A percentile compares a stretch with the other conserved stretches of the same genome.
Conservation (phyloP, 2,113 vertebrate genomes). For the Eurypyga helias region DNA sequence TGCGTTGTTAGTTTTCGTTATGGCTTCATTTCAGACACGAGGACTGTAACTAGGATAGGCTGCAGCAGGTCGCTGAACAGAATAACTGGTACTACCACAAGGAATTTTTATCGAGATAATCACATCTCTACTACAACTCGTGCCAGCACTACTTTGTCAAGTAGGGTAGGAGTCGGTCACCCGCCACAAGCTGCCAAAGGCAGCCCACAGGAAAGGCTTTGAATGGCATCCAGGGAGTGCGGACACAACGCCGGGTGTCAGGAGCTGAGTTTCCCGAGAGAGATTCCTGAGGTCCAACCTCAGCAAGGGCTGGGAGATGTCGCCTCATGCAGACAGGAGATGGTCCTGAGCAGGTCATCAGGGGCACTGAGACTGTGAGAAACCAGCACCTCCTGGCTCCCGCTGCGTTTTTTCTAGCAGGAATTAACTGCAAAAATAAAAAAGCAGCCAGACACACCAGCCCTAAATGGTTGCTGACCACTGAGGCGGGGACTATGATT, state of each 20-base stretch:
- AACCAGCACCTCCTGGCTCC: not conserved
- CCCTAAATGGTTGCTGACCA: not conserved
- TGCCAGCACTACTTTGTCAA: not conserved
- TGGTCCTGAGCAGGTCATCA: not conserved
- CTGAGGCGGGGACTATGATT: not conserved
- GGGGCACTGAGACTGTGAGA: not conserved
- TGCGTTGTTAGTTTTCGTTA: not conserved
- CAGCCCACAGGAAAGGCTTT: not conserved
- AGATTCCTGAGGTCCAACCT: not conserved
- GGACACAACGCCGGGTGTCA: rapidly evolving
- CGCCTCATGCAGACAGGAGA: rapidly evolving
- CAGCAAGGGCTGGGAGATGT: not conserved
- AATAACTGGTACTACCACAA: not conserved
- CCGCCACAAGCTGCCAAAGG: not conserved
- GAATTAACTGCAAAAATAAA: not conserved
- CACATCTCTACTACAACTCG: not conserved
- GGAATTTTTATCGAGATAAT: not conserved
- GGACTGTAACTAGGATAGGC: not conserved
- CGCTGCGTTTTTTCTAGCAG: not conserved
- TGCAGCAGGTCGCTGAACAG: not conserved
- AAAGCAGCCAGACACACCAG: not conserved
- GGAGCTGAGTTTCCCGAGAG: not conserved
- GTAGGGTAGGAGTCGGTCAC: not conserved
- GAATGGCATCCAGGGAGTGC: not conserved
- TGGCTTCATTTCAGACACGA: not conserved